Evolutionary conservation across 2,888 invertebrate species (phyloP), one percentile per base, ranked within the genome.

Genomic region (Exocentrus adspersus): DNA sequence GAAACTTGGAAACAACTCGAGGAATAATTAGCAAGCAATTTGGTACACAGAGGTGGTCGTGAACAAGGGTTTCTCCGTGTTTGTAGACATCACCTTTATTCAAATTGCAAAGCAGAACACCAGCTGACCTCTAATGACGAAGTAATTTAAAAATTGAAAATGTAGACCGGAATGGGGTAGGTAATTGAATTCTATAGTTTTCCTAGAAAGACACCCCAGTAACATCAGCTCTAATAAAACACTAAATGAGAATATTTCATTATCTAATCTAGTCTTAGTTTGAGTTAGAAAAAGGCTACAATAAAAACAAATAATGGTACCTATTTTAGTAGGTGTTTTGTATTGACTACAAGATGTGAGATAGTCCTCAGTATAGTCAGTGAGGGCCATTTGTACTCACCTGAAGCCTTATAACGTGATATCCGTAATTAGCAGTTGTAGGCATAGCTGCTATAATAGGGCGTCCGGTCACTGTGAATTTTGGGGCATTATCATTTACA

Each of bases 361-460:
- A n/a, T n/a, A n/a, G n/a, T n/a, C n/a, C n/a, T n/a, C n/a, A n/a
- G n/a, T n/a, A n/a, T n/a, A n/a, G n/a, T n/a, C n/a, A n/a, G n/a
- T n/a, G n/a, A n/a, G n/a, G n/a, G n/a, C n/a, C n/a, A n/a, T n/a
- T n/a, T n/a, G n/a, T 24, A 24, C 24, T 24, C 24, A 91, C 92
- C 84, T 89, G 87, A 14, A 94, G 86, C 76, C 88, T 88, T 48
- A 93, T 87, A 57, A 94, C 90, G 78, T 92, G 91, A 78, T 92
- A 91, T 0, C 94, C 94, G 79, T 93, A 94, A 64, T 88, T 88
- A 5, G 93, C 93, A 21, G 90, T 89, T 0, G 92, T 89, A 0
- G 94, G 92, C 65, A 94, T 89, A 0, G 94, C 94, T 0, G 94
- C 92, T 0, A 95, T 89, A 69, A 94, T 87, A 0, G 94, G 94